Evolutionary conservation across 1,140 invertebrate species (phyloP).

Genomic region (Scaptodrosophila lebanonensis): DNA sequence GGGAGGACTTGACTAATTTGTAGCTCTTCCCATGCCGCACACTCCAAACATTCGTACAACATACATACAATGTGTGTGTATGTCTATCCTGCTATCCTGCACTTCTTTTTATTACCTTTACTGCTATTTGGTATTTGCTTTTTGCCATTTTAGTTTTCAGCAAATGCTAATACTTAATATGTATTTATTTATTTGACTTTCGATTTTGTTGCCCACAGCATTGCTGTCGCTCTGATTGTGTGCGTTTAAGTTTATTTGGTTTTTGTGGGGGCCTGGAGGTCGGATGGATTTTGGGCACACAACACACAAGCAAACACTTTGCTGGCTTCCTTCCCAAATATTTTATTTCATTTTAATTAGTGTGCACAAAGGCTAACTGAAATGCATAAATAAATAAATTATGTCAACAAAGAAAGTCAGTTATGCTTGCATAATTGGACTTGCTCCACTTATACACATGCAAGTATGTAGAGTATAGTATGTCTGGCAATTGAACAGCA

Average conservation of each 20-base stretch:
- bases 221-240: neutral
- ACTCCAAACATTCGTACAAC: too few relatives aligned
- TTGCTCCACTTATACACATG: conserved; percentile 15
- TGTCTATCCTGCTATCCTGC: too few relatives aligned
- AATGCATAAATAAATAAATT: conserved; percentile 28
- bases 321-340: too few relatives aligned
- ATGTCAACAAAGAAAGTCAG: conserved; percentile 45
- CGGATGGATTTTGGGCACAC: neutral
- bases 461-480: too few relatives aligned
- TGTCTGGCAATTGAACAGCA: too few relatives aligned
- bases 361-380: conserved; percentile 38
- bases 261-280: conserved; percentile 8
- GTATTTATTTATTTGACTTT: conserved; percentile 61
- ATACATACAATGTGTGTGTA: too few relatives aligned
- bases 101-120: conserved; percentile 5
- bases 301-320: conserved; percentile 22
- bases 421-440: conserved; percentile 53
- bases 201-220: conserved; percentile 13
- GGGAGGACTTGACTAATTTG: too few relatives aligned
- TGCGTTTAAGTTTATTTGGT: conserved; percentile 40
- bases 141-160: conserved; percentile 28
- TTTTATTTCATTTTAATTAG: conserved; percentile 54
- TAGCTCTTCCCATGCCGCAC: too few relatives aligned
- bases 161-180: conserved; percentile 66
- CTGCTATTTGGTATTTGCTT: conserved; percentile 7